phyloP scores from a whole-genome alignment of 2,113 vertebrate species.

The Neotragus pygmaeus region DNA sequence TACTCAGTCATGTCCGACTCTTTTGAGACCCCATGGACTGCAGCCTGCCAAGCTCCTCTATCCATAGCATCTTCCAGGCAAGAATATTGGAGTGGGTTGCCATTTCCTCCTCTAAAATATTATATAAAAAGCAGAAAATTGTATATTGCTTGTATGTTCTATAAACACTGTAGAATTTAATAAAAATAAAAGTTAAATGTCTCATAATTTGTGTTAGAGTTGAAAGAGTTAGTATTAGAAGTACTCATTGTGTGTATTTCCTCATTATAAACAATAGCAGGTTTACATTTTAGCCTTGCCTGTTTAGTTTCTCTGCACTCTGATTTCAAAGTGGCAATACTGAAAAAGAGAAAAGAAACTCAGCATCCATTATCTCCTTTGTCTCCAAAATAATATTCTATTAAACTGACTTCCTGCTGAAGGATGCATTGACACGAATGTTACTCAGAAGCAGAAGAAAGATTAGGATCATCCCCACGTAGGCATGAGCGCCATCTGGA shows the following conservation, averaged over 20 bases:
- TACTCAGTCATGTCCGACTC: fast-evolving
- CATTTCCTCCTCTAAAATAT: not conserved
- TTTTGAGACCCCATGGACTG: not conserved
- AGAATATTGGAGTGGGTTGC: not conserved
- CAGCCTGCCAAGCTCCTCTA: not conserved
- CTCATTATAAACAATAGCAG: not conserved
- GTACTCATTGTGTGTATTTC: not conserved
- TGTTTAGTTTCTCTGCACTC: not conserved
- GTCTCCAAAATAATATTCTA: not conserved
- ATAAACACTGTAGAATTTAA: not conserved
- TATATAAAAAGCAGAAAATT: not conserved
- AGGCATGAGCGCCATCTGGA: not conserved
- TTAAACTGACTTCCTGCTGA: not conserved
- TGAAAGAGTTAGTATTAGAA: not conserved
- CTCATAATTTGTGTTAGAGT: not conserved
- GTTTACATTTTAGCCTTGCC: not conserved
- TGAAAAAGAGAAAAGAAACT: not conserved
- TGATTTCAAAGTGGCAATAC: not conserved
- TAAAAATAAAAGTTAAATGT: not conserved
- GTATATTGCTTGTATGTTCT: not conserved
- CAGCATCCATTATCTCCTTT: not conserved
- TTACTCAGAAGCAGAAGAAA: not conserved
- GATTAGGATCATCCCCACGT: not conserved
- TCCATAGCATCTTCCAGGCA: not conserved
- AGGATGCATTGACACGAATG: not conserved